Evolutionary conservation across 2,797 vertebrate species (phyloP), one percentile per base, ranked within the genome.

Genomic region (Sarcophilus harrisii): DNA sequence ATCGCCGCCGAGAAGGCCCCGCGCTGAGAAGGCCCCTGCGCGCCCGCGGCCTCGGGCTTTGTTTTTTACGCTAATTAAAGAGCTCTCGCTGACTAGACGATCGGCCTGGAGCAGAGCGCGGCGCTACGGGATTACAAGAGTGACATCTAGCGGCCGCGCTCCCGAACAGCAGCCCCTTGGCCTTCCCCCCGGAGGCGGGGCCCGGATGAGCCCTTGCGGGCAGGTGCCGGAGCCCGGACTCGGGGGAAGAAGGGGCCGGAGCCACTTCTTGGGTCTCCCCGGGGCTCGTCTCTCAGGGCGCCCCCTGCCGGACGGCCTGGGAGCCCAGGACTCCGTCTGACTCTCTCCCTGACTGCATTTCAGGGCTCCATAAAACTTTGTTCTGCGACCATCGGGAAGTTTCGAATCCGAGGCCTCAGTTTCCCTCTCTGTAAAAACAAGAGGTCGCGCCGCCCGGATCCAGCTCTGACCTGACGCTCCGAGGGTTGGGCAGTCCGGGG

Each of bases 111-210:
- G 66, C 90, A 93, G 92, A 90, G 16, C 66, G 94, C 93, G 38
- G 0, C 93, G 66, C 96, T 98, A 98, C 92, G 58, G 98, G 98
- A 98, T 99, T 98, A 98, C 99, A 97, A 96, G 97, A 98, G 96
- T 99, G 99, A 98, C 99, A 99, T 99, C 99, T 99, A 99, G 99
- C 99, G 99, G 98, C 95, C 89, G 49, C 1, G 91, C 0, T 0
- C 24, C 91, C 90, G 93, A 96, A 98, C 97, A 96, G 97, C 98
- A 97, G 92, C 81, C 4, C 95, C 55, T 32, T 87, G 92, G 54
- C 27, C 89, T 92, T 92, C 54, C 54, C 54, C 54, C 54, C 54
- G 11, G 54, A 11, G 9, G 54, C 8, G 11, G 54, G 54, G 54
- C 54, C 52, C 8, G 54, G 54, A 54, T 54, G 58, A 5, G 58